Conservation (phyloP, 64 coral and sea anemone species). For the Cladopsammia gracilis region DNA sequence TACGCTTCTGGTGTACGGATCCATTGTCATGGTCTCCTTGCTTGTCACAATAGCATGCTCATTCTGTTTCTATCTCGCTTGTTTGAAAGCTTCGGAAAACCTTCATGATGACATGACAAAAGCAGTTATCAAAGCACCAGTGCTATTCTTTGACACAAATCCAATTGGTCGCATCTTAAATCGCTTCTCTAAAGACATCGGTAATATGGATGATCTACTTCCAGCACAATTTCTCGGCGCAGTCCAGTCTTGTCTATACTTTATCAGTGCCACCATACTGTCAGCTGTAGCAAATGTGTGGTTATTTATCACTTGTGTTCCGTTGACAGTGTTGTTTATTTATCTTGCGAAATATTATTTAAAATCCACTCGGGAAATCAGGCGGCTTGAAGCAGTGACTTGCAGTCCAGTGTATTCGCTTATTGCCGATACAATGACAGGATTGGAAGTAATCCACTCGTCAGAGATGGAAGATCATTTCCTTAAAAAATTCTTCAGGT, state of each 20-base stretch:
- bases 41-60: neutral
- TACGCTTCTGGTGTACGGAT: constrained; percentile 25
- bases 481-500: constrained; percentile 57
- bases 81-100: constrained; percentile 50
- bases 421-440: constrained; percentile 55
- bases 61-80: constrained; percentile 17
- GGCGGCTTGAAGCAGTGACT: constrained; percentile 60
- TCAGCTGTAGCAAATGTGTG: constrained; percentile 51
- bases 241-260: neutral
- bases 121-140: constrained; percentile 49
- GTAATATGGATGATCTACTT: constrained; percentile 32
- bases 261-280: neutral
- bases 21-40: constrained; percentile 1
- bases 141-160: constrained; percentile 75
- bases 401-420: constrained; percentile 74
- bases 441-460: constrained; percentile 63
- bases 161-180: constrained; percentile 75
- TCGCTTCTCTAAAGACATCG: constrained; percentile 79
- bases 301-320: constrained; percentile 36
- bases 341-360: constrained; percentile 45
- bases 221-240: neutral
- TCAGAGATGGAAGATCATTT: constrained; percentile 51
- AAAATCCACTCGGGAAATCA: constrained; percentile 33
- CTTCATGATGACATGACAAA: constrained; percentile 59
- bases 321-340: constrained; percentile 20